phyloP scores from a whole-genome alignment of 2,888 invertebrate genomes.

The Sceliomorpha sp. region DNA sequence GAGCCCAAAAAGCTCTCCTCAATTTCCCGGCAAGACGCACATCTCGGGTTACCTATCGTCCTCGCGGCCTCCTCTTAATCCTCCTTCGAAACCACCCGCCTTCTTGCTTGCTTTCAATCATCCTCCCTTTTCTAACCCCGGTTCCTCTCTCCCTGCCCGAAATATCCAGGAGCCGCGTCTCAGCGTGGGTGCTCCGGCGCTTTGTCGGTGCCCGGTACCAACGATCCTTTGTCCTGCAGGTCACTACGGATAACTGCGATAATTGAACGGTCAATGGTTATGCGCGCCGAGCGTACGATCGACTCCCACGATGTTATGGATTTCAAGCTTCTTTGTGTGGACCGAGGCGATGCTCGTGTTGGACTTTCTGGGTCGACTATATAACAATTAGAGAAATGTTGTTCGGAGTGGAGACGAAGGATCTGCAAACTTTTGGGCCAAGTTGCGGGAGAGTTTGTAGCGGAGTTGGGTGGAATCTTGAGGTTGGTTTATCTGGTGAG shows the following conservation, averaged over 20 bases:
- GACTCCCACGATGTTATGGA: conserved; percentile 58
- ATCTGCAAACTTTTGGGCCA: too few species aligned
- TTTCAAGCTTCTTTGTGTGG: too few species aligned
- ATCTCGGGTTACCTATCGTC: conserved; percentile 58
- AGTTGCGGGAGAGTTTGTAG: too few species aligned
- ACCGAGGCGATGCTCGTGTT: too few species aligned
- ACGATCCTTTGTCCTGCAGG: conserved; percentile 49
- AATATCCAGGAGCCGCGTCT: conserved; percentile 11
- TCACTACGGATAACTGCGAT: conserved; percentile 52
- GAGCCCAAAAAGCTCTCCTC: conserved; percentile 22
- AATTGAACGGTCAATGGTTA: conserved; percentile 54
- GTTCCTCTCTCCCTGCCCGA: conserved; percentile 7
- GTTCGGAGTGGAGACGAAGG: too few species aligned
- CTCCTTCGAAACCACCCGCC: conserved; percentile 47
- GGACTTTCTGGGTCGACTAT: too few species aligned
- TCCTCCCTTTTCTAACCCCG: conserved; percentile 2
- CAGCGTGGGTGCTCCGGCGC: conserved; percentile 38
- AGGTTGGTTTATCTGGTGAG: too few species aligned
- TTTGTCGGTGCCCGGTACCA: conserved; percentile 49
- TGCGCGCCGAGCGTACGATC: conserved; percentile 42
- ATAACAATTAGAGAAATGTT: too few species aligned
- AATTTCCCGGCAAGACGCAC: conserved; percentile 57
- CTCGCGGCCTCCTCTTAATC: conserved; percentile 56
- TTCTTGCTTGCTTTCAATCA: conserved; percentile 25
- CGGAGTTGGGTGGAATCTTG: too few species aligned